These are phyloP conservation scores for Germaria angustata DNA, from an alignment of 2,888 invertebrate species.

Conservation along the genomic window DNA sequence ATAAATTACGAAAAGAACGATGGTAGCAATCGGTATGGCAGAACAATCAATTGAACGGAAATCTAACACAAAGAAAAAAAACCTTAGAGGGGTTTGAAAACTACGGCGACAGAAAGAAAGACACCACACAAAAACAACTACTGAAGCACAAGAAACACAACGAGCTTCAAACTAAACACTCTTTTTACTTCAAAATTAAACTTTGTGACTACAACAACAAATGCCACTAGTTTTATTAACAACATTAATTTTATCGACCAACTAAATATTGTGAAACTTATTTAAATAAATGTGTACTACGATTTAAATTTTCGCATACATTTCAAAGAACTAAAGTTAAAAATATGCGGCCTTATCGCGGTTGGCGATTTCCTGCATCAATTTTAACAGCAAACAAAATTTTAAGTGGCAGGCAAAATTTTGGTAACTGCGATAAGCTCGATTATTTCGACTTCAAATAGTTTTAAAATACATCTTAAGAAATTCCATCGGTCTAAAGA, in stretches of 20 bases:
- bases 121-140: slow-evolving; percentile 17
- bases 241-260: slow-evolving; percentile 26
- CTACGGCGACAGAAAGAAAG: slow-evolving; percentile 52
- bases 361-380: too few relatives aligned
- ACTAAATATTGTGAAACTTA: slow-evolving; percentile 35
- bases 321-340: too few relatives aligned
- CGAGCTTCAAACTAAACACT: background rate
- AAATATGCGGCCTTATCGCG: too few relatives aligned
- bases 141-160: background rate
- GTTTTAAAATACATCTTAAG: too few relatives aligned
- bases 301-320: background rate
- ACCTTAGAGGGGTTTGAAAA: slow-evolving; percentile 14
- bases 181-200: background rate
- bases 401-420: too few relatives aligned
- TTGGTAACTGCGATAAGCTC: too few relatives aligned
- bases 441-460: too few relatives aligned
- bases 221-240: background rate
- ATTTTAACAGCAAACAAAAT: too few relatives aligned
- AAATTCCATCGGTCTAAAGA: too few relatives aligned
- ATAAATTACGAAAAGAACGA: background rate
- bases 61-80: slow-evolving; percentile 19
- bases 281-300: background rate
- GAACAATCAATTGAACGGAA: slow-evolving; percentile 30
- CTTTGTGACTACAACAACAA: background rate
- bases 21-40: slow-evolving; percentile 17